These are phyloP conservation scores for Brachypodius melanocephalos DNA, from an alignment of 2,113 vertebrate genomes.

Conservation along the genomic window DNA sequence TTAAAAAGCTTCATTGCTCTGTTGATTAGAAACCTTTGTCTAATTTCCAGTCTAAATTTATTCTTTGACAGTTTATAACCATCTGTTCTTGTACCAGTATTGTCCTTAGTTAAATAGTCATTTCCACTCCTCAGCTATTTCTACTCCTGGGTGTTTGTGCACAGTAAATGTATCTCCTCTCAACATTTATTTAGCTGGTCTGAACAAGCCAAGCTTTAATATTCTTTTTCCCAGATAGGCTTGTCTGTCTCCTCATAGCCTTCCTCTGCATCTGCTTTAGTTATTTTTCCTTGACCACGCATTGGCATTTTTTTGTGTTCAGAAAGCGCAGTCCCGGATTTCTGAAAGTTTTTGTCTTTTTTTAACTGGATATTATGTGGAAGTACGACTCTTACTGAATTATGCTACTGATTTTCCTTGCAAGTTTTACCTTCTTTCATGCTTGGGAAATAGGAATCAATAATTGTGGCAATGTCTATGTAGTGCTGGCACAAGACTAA, in stretches of 20 bases:
- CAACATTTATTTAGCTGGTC: slow-evolving; percentile 8
- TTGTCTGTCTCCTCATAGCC: not conserved
- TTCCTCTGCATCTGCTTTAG: not conserved
- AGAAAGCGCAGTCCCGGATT: not conserved
- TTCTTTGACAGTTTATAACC: slow-evolving; percentile 53
- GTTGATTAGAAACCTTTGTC: slow-evolving; percentile 56
- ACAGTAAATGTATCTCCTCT: not conserved
- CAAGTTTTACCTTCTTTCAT: not conserved
- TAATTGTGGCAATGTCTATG: not conserved
- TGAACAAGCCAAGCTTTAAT: not conserved
- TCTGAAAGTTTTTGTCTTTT: not conserved
- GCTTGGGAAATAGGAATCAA: not conserved
- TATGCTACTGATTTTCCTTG: not conserved
- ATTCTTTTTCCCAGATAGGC: not conserved
- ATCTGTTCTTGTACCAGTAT: slow-evolving; percentile 58
- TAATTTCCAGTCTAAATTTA: slow-evolving; percentile 63
- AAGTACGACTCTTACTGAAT: not conserved
- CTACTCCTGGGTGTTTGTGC: not conserved
- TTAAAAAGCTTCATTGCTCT: slow-evolving; percentile 42
- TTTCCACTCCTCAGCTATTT: slow-evolving; percentile 28
- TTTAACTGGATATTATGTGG: not conserved
- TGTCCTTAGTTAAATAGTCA: slow-evolving; percentile 50
- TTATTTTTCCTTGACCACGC: not conserved
- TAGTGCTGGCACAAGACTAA: not conserved
- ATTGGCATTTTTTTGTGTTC: not conserved